These are phyloP conservation scores for Cephalopholis sonnerati DNA, from an alignment of 2,113 vertebrate species.

Conservation along the genomic window DNA sequence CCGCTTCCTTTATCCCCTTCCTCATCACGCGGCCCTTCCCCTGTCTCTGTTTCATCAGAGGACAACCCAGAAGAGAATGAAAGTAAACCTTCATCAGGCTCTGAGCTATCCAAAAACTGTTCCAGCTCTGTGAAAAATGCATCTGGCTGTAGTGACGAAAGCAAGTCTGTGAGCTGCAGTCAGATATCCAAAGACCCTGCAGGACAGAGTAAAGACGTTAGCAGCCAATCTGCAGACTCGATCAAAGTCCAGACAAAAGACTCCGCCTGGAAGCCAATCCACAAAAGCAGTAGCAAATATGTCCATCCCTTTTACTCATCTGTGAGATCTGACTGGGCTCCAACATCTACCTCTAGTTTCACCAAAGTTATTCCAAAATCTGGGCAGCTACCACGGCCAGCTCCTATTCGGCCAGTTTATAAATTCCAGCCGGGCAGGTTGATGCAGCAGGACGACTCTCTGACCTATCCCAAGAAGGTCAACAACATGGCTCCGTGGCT, in stretches of 20 bases:
- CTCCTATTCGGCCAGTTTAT: conserved; percentile 69
- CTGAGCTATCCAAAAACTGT: conserved; percentile 38
- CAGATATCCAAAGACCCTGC: conserved; percentile 52
- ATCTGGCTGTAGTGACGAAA: conserved; percentile 38
- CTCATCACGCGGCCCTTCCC: conserved; percentile 82
- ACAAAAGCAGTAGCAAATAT: conserved; percentile 53
- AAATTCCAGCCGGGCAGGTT: conserved; percentile 63
- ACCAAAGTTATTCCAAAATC: conserved; percentile 80
- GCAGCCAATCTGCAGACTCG: conserved; percentile 15
- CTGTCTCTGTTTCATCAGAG: conserved; percentile 84
- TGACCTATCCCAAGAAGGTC: conserved; percentile 67
- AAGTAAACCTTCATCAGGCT: conserved; percentile 52
- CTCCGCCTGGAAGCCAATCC: conserved; percentile 51
- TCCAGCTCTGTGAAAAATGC: conserved; percentile 40
- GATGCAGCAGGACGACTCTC: conserved; percentile 48
- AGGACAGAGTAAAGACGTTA: conserved; percentile 55
- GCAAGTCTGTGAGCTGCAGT: conserved; percentile 57
- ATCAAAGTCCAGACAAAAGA: conserved; percentile 64
- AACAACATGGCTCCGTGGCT: conserved; percentile 43
- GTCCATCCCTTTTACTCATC: conserved; percentile 25
- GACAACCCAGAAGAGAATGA: conserved; percentile 59
- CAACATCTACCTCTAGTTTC: conserved; percentile 79
- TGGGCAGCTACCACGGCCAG: conserved; percentile 67
- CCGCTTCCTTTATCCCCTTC: conserved; percentile 81
- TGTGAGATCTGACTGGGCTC: conserved; percentile 62